Evolutionary conservation across 2,797 vertebrate species (phyloP).

Genomic region (Acanthornis magna): DNA sequence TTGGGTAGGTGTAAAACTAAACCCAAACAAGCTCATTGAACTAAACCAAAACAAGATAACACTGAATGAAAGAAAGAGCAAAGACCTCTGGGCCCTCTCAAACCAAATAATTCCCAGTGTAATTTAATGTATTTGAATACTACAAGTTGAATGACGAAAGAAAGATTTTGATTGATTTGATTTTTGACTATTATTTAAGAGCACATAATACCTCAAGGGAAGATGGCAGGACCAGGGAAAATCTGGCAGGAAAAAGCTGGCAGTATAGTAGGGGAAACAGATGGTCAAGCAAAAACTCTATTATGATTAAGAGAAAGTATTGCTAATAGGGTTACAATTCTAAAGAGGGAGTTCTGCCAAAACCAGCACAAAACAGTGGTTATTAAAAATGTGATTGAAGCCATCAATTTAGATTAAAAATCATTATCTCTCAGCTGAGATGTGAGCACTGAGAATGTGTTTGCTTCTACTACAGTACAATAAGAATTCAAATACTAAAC

Average conservation of each 20-base stretch:
- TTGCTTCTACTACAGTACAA: neutral
- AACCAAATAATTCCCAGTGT: neutral
- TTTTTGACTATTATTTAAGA: neutral
- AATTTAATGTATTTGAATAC: neutral
- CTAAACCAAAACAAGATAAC: neutral
- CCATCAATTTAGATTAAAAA: neutral
- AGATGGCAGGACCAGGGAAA: neutral
- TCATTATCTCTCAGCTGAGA: neutral
- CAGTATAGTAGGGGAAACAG: neutral
- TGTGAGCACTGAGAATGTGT: neutral
- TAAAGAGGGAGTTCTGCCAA: neutral
- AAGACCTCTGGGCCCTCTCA: neutral
- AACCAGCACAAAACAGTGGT: neutral
- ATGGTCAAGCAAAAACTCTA: neutral
- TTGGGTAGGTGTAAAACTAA: neutral
- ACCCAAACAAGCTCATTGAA: neutral
- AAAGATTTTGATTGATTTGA: neutral
- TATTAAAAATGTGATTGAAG: neutral
- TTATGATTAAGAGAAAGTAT: conserved; percentile 9
- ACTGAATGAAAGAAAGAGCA: neutral
- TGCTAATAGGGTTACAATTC: neutral
- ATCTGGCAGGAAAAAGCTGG: neutral
- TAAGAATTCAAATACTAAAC: neutral
- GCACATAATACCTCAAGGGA: neutral
- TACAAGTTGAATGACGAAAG: neutral